Evolutionary conservation across 2,888 invertebrate genomes (phyloP).

Genomic region (Geophilus truncorum): DNA sequence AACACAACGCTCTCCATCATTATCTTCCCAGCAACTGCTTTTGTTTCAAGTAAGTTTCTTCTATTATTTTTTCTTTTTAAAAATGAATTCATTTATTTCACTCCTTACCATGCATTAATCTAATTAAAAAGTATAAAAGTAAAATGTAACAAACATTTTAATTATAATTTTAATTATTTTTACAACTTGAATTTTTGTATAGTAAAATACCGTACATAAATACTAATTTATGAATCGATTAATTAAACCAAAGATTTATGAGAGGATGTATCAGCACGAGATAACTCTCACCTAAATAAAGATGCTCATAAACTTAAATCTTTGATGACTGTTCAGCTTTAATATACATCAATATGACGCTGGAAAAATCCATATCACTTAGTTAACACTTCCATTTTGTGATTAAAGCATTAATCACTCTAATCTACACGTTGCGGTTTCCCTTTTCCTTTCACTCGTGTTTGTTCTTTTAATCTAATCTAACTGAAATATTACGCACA

Average conservation of each 20-base stretch:
- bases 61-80: not conserved
- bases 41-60: not conserved
- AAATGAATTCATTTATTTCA: not conserved
- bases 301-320: not conserved
- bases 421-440: not conserved
- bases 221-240: no score
- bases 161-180: no score
- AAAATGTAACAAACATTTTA: no score
- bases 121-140: no score
- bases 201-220: no score
- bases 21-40: not conserved
- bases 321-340: not conserved
- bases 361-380: not conserved
- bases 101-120: no score
- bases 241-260: no score
- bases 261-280: no score
- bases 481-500: not conserved
- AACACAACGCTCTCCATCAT: not conserved
- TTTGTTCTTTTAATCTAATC: not conserved
- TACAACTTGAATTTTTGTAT: no score
- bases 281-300: not conserved
- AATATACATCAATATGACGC: not conserved
- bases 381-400: not conserved
- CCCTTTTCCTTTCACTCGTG: not conserved
- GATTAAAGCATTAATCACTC: not conserved